Evolutionary conservation across 2,113 vertebrate genomes (phyloP).

Genomic region (Dipodomys stephensi): DNA sequence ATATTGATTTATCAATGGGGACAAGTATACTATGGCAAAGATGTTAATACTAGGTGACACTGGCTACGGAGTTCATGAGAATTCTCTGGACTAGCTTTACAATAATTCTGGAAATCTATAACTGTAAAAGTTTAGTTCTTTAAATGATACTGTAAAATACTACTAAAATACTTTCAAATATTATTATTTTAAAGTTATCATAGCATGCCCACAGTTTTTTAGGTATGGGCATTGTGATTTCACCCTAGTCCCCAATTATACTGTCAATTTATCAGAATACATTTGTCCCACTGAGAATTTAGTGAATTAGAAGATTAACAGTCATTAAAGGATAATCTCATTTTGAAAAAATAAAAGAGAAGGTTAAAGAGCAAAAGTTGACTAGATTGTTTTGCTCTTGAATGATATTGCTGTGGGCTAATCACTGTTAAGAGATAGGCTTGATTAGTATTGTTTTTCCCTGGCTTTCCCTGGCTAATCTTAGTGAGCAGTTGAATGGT

Average conservation of each 20-base stretch:
- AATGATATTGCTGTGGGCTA: slow-evolving; percentile 30
- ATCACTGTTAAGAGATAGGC: background rate
- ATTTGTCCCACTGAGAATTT: background rate
- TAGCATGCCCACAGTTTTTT: background rate
- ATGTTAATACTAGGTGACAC: background rate
- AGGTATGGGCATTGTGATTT: background rate
- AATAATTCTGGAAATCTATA: slow-evolving; percentile 36
- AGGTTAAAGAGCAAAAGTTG: background rate
- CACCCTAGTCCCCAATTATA: background rate
- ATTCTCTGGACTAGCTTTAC: background rate
- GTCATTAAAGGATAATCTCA: slow-evolving; percentile 3
- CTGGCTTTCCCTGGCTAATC: background rate
- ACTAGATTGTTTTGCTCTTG: slow-evolving; percentile 27
- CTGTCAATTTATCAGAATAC: background rate
- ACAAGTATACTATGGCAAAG: background rate
- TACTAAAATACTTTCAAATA: background rate
- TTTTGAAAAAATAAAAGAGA: slow-evolving; percentile 6
- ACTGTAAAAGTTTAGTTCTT: background rate
- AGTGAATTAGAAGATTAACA: background rate
- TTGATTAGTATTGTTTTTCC: background rate
- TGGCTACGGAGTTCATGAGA: background rate
- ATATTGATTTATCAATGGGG: background rate
- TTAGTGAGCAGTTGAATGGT: background rate
- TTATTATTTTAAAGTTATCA: slow-evolving; percentile 50
- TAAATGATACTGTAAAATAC: background rate